These are phyloP conservation scores for Anastatus disparis DNA, from an alignment of 1,140 invertebrate species.

Conservation along the genomic window DNA sequence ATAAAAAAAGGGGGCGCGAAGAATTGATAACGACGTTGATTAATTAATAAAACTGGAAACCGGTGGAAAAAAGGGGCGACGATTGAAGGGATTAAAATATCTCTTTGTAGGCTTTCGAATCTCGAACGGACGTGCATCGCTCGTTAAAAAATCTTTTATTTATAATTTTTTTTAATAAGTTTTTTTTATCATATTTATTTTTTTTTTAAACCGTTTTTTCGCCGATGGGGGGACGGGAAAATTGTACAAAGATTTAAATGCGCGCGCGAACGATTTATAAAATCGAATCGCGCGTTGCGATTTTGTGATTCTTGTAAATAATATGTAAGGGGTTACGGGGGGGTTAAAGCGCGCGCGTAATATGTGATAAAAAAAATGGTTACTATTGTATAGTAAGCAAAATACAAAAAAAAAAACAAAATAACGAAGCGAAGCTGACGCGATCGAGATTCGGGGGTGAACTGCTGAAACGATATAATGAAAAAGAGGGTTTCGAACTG, in stretches of 20 bases:
- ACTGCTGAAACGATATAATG: too few species aligned
- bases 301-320: slow-evolving; percentile 40
- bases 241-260: slow-evolving; percentile 33
- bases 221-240: not conserved
- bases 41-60: too few species aligned
- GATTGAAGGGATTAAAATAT: too few species aligned
- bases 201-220: too few species aligned
- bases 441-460: slow-evolving; percentile 47
- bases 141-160: too few species aligned
- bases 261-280: slow-evolving; percentile 17
- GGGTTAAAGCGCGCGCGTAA: slow-evolving; percentile 9
- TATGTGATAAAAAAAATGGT: too few species aligned
- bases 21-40: not conserved
- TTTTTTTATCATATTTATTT: too few species aligned
- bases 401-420: not conserved
- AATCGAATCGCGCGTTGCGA: slow-evolving; percentile 29
- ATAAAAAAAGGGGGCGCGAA: not conserved
- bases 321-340: not conserved
- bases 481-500: too few species aligned
- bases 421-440: slow-evolving; percentile 31
- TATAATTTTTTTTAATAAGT: too few species aligned
- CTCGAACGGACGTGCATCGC: slow-evolving; percentile 27
- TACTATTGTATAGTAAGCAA: too few species aligned
- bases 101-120: slow-evolving; percentile 38
- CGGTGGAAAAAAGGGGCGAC: slow-evolving; percentile 31